Evolutionary conservation across 2,797 vertebrate genomes (phyloP).

Genomic region (Lacerta agilis): DNA sequence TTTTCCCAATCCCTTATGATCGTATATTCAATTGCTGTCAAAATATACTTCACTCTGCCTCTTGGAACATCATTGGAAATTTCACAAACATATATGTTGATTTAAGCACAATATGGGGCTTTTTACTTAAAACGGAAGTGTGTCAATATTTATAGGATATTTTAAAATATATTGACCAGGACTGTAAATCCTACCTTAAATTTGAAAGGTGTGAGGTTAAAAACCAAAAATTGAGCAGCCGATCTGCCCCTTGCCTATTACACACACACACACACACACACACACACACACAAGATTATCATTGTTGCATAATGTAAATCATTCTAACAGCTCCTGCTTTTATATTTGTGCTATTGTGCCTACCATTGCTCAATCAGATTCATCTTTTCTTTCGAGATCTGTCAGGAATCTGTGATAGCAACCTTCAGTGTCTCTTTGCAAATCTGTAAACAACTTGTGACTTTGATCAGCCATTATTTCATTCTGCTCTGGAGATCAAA

Average conservation of each 20-base stretch:
- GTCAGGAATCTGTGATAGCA: constrained; percentile 40
- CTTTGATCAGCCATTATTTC: constrained; percentile 20
- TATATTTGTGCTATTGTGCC: constrained; percentile 25
- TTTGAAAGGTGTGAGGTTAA: not conserved
- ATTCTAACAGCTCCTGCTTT: not conserved
- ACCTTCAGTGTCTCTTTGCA: constrained; percentile 25
- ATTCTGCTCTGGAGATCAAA: not conserved
- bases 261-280: no score
- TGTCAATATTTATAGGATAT: not conserved
- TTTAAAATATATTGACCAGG: not conserved
- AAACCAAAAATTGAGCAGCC: not conserved
- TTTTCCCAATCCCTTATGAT: not conserved
- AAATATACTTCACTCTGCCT: not conserved
- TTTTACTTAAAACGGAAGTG: not conserved
- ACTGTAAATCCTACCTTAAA: constrained; percentile 10
- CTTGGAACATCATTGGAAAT: not conserved
- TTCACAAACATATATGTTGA: not conserved
- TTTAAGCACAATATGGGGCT: not conserved
- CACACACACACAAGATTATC: not conserved
- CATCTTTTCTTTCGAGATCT: constrained; percentile 41
- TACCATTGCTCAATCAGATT: constrained; percentile 21
- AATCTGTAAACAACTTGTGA: constrained; percentile 31
- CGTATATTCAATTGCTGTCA: not conserved
- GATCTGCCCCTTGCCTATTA: constrained; percentile 2
- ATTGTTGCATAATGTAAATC: constrained; percentile 24